Conservation (phyloP, 2,797 vertebrate species). For the Rousettus madagascariensis region DNA sequence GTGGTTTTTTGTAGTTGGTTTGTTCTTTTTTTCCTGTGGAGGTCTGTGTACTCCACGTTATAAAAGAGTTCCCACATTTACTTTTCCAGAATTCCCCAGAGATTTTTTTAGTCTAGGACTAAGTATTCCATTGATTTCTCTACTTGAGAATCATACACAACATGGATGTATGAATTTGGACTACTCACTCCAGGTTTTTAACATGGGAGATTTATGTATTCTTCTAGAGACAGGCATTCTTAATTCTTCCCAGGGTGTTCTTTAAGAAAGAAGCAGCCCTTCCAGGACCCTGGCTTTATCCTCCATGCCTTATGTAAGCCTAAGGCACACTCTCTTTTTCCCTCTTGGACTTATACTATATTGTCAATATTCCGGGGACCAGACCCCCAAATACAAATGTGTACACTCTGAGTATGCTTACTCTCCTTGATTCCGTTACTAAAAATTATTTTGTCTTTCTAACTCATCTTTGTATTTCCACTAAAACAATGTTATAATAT, state of each 20-base stretch:
- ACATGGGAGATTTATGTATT: not conserved
- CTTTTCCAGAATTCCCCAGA: not conserved
- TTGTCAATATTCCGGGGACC: not conserved
- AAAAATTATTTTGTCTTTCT: not conserved
- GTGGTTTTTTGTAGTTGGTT: not conserved
- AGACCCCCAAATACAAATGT: not conserved
- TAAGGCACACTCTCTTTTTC: not conserved
- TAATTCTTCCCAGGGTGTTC: conserved; percentile 1
- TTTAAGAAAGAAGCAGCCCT: not conserved
- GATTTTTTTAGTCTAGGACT: not conserved
- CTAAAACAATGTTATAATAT: not conserved
- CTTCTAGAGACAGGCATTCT: not conserved
- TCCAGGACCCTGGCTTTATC: not conserved
- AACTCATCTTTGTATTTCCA: not conserved
- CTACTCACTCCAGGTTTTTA: not conserved
- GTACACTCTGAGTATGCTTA: not conserved
- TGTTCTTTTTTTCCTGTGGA: not conserved
- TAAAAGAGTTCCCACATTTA: not conserved
- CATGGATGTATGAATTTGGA: not conserved
- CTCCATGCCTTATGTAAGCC: not conserved
- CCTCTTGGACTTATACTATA: not conserved
- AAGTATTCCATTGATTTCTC: not conserved
- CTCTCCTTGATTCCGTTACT: not conserved
- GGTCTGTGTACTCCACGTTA: not conserved
- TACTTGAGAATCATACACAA: not conserved